Base-by-base conservation (phyloP, 2,797 vertebrate genomes). In the Stomatorhinus walkeri region DNA sequence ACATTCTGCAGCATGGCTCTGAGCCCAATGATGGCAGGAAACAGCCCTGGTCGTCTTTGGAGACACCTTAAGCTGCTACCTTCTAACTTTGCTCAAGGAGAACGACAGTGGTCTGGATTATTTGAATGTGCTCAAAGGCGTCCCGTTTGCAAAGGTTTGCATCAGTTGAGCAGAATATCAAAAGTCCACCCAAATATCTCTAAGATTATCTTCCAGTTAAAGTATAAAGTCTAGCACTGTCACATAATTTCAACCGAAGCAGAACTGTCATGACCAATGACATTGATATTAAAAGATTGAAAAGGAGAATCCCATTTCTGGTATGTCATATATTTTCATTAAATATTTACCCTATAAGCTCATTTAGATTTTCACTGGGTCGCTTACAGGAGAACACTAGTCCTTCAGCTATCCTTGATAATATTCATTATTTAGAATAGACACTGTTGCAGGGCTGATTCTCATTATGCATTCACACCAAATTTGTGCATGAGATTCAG, bases 381-480 rank as follows among this genome's bases (percentile, higher is more conserved):
- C 93, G 94, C 93, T 91, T 90, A 91, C 91, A 90, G 43, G 76
- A 93, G 91, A 88, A 92, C 91, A 72, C 85, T 1, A 19, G 90
- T 59, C 91, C 92, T 92, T 92, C 91, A 90, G 92, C 88, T 90
- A 93, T 93, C 93, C 93, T 93, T 91, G 94, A 94, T 93, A 94
- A 95, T 94, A 94, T 93, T 46, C 91, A 91, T 92, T 90, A 90
- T 92, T 92, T 93, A 93, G 90, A 92, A 88, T 94, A 92, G 93
- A 94, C 87, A 9, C 90, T 89, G 1, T 91, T 94, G 93, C 92
- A 90, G 91, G 90, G 92, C 91, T 89, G 91, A 92, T 91, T 91
- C 93, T 93, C 92, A 94, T 94, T 94, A 94, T 91, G 93, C 92
- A 93, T 94, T 93, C 93, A 93, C 94, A 94, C 94, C 94, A 93